Base-by-base conservation (phyloP, 2,888 invertebrate species). In the Steinernema scapterisci region DNA sequence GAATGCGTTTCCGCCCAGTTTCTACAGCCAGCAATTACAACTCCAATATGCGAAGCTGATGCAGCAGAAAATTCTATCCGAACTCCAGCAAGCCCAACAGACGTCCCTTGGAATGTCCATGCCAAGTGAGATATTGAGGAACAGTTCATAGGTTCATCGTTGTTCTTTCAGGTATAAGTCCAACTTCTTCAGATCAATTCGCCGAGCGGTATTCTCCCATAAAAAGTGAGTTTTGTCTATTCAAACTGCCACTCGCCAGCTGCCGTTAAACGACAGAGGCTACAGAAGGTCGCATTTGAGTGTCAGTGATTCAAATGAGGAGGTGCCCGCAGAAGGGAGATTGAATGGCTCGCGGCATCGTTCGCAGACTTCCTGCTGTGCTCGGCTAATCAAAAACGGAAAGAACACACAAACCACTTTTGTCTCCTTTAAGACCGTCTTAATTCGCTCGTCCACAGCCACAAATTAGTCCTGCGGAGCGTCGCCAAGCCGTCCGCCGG, bases 301-400 rank as follows among this genome's bases (percentile, higher is more conserved):
- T 38, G 21, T 7, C 27, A 25, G 7, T 27, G 16, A 25, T 63
- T 63, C 25, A 27, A 63, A 31, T 63, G 27, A 63, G 27, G 63
- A 63, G 21, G 31, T 31, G 63, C 31, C 9, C 48, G 3, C 5
- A 13, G 48, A 48, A 16, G 48, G 48, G 3, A 16, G 48, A 31
- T 63, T 16, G 27, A 31, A 63, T 63, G 63, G 31, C 21, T 63
- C 27, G 48, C 25, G 54, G 54, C 54, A 21, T 54, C 54, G 54
- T 54, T 54, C 54, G 54, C 19, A 54, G 54, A 25, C 54, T 19
- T 54, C 54, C 54, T 54, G 54, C 54, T 54, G 54, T 13, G 54
- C 16, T 23, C 54, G 21, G 38, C 38, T 38, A 38, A 38, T 38
- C 38, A 38, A 38, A 38, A 38, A 38, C 38, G 38, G 38, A 9